phyloP scores from a whole-genome alignment of 2,113 vertebrate genomes.

The Microtus pennsylvanicus region DNA sequence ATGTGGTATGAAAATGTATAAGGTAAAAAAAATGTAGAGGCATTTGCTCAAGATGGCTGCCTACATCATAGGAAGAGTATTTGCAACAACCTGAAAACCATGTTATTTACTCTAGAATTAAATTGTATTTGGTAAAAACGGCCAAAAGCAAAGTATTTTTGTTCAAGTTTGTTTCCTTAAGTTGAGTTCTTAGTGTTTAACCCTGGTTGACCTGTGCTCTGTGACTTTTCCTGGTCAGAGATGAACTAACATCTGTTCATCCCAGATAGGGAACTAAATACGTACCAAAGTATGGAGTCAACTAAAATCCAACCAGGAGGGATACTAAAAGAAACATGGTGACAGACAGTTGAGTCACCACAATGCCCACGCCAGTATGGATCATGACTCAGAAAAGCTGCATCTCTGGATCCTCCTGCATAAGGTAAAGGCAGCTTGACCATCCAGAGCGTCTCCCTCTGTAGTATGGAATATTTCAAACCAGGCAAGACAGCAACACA shows the following conservation, averaged over 20 bases:
- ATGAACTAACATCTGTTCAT: not conserved
- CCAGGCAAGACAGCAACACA: not conserved
- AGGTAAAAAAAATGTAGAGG: not conserved
- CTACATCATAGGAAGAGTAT: not conserved
- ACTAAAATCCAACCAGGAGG: too few relatives aligned
- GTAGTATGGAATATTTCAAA: not conserved
- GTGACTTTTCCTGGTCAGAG: not conserved
- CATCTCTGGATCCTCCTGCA: too few relatives aligned
- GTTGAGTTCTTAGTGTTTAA: not conserved
- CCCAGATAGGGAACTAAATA: not conserved
- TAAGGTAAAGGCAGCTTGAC: too few relatives aligned
- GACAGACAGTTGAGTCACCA: not conserved
- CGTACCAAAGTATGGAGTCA: not conserved
- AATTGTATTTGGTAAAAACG: not conserved
- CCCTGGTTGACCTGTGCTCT: not conserved
- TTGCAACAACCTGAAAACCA: not conserved
- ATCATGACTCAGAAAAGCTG: not conserved
- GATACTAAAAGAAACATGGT: not conserved
- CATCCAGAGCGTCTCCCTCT: too few relatives aligned
- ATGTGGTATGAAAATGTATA: not conserved
- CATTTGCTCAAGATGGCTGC: not conserved
- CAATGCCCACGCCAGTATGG: not conserved
- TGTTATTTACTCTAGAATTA: not conserved
- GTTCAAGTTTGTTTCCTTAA: not conserved
- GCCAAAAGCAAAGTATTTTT: not conserved